Base-by-base conservation (phyloP, 2,113 vertebrate species). In the Crotalus horridus region DNA sequence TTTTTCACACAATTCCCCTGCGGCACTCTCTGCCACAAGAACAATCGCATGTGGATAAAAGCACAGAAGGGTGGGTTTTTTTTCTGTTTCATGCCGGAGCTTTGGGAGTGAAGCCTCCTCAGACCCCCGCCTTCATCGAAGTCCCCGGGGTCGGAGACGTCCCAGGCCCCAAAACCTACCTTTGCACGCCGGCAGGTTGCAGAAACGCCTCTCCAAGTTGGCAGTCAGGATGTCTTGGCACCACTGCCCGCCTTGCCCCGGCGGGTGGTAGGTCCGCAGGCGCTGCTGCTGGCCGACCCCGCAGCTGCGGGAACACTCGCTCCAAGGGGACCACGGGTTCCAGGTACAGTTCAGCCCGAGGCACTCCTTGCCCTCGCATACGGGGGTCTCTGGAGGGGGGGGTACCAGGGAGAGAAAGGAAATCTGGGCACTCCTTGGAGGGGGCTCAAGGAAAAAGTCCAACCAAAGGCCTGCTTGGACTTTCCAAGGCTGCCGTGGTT, bases 281-380 rank as follows among this genome's bases (percentile, higher is more conserved):
- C 98, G 98, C 89, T 97, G 97, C 95, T 99, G 99, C 96, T 98
- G 98, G 6, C 98, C 98, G 1, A 97, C 98, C 0, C 99, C 98
- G 0, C 99, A 99, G 88, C 98, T 98, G 5, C 98, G 97, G 0
- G 99, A 98, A 85, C 98, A 99, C 0, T 94, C 69, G 1, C 94
- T 94, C 99, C 98, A 99, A 0, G 92, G 95, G 0, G 96, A 98
- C 99, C 98, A 99, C 9, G 96, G 88, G 0, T 96, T 98, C 99
- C 99, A 99, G 0, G 97, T 97, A 64, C 99, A 99, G 97, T 99
- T 98, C 90, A 96, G 96, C 0, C 51, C 61, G 0, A 39, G 89
- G 12, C 99, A 99, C 39, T 93, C 96, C 0, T 96, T 91, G 0
- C 96, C 96, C 0, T 89, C 53, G 92, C 98, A 99, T 2, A 87